phyloP scores from a whole-genome alignment of 1,140 invertebrate species.

The Brachionus sp. region DNA sequence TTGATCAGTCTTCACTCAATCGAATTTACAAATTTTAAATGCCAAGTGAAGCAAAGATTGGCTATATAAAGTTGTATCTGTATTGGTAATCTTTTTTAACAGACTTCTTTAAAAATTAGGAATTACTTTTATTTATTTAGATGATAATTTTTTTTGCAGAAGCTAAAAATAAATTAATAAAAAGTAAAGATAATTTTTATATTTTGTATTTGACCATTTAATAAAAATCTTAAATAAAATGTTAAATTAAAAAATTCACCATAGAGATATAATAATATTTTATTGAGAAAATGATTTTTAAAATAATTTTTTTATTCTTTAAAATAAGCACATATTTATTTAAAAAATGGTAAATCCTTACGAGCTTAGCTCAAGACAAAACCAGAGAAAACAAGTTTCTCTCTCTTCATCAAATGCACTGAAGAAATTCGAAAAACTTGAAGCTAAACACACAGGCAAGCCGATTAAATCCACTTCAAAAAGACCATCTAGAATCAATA shows the following conservation, averaged over 20 bases:
- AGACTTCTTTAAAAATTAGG: too few species aligned
- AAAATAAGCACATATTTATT: neutral
- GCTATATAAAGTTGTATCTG: too few species aligned
- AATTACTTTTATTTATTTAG: too few species aligned
- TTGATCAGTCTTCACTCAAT: too few species aligned
- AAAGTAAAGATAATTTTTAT: too few species aligned
- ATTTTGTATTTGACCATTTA: neutral
- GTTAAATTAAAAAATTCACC: neutral
- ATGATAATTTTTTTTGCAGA: too few species aligned
- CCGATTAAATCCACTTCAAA: neutral
- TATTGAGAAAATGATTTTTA: neutral
- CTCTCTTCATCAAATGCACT: neutral
- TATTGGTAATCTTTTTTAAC: too few species aligned
- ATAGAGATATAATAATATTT: neutral
- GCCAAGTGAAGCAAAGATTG: too few species aligned
- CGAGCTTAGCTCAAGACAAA: neutral
- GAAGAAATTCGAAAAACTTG: constrained; percentile 33
- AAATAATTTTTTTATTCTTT: neutral
- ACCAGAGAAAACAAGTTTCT: neutral
- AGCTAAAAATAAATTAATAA: too few species aligned
- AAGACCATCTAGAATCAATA: neutral
- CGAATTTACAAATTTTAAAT: too few species aligned
- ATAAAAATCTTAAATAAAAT: neutral
- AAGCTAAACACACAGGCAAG: constrained; percentile 10
- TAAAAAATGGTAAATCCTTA: constrained; percentile 36